Evolutionary conservation across 2,888 invertebrate species (phyloP).

Genomic region (Euclidia mi): DNA sequence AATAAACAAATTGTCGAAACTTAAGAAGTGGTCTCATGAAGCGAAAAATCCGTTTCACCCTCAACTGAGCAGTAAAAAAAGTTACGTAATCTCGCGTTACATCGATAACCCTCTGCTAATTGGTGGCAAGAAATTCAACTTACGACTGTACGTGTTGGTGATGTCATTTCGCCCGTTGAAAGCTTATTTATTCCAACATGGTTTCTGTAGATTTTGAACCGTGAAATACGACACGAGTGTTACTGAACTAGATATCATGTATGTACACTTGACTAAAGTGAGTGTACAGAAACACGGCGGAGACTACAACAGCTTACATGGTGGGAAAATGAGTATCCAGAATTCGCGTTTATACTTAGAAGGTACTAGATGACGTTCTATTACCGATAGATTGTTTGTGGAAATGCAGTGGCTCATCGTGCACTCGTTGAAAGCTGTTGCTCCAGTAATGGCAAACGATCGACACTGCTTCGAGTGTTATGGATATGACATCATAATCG

Average conservation of each 20-base stretch:
- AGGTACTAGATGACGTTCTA: constrained; percentile 96
- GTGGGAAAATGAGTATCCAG: constrained; percentile 98
- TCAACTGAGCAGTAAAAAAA: constrained; percentile 94
- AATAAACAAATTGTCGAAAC: constrained; percentile 98
- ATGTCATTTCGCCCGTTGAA: constrained; percentile 98
- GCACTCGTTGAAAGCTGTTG: constrained; percentile 98
- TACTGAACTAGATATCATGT: constrained; percentile 97
- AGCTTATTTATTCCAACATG: constrained; percentile 97
- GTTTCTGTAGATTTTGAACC: constrained; percentile 99
- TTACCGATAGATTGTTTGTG: constrained; percentile 97
- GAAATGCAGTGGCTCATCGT: constrained; percentile 97
- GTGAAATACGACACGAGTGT: constrained; percentile 98
- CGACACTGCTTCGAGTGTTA: constrained; percentile 98
- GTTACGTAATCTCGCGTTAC: constrained; percentile 99
- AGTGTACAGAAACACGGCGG: constrained; percentile 99
- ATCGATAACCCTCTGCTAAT: constrained; percentile 98
- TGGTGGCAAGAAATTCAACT: constrained; percentile 99
- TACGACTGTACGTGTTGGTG: constrained; percentile 97
- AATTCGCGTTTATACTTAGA: constrained; percentile 97
- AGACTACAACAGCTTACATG: constrained; percentile 98
- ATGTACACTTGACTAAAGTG: constrained; percentile 98
- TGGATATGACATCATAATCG: constrained; percentile 99
- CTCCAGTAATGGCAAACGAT: constrained; percentile 98
- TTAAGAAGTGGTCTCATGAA: constrained; percentile 97
- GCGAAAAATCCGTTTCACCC: constrained; percentile 96